phyloP scores from a whole-genome alignment of 2,113 vertebrate genomes.

The Excalfactoria chinensis region DNA sequence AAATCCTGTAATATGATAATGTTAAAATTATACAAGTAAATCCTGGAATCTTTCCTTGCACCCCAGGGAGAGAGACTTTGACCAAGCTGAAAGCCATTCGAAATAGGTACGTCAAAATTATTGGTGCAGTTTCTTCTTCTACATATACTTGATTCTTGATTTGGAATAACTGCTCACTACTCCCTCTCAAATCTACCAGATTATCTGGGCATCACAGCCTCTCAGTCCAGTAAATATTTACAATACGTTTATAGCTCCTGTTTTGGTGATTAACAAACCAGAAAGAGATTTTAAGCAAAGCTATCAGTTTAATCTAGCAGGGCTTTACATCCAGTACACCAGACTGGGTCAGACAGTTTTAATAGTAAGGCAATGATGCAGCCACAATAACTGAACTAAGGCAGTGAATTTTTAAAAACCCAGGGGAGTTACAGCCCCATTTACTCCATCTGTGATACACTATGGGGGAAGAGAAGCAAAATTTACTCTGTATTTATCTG shows the following conservation, averaged over 20 bases:
- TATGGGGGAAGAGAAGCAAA: not conserved
- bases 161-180: not conserved
- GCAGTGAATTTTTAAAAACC: slow-evolving; percentile 78
- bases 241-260: slow-evolving; percentile 66
- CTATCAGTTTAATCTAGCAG: slow-evolving; percentile 73
- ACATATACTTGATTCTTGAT: slow-evolving; percentile 8
- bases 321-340: slow-evolving; percentile 44
- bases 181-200: slow-evolving; percentile 58
- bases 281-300: slow-evolving; percentile 79
- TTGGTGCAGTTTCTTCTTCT: not conserved
- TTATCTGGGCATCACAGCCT: slow-evolving; percentile 54
- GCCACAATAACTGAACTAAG: slow-evolving; percentile 66
- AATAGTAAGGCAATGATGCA: slow-evolving; percentile 66
- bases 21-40: slow-evolving; percentile 32
- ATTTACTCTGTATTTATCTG: slow-evolving; percentile 61
- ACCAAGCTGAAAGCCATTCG: slow-evolving; percentile 24
- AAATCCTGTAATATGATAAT: slow-evolving; percentile 37
- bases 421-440: slow-evolving; percentile 77
- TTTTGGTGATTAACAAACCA: slow-evolving; percentile 80
- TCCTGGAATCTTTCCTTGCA: slow-evolving; percentile 1
- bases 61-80: not conserved
- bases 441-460: slow-evolving; percentile 81
- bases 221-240: slow-evolving; percentile 76
- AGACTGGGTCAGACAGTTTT: slow-evolving; percentile 43
- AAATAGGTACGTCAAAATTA: slow-evolving; percentile 37